Percentiles rank a stretch among this genome's conserved stretches.
These are phyloP conservation scores for Trypoxylon attenuatum DNA, from an alignment of 2,888 invertebrate genomes.

Conservation along the genomic window DNA sequence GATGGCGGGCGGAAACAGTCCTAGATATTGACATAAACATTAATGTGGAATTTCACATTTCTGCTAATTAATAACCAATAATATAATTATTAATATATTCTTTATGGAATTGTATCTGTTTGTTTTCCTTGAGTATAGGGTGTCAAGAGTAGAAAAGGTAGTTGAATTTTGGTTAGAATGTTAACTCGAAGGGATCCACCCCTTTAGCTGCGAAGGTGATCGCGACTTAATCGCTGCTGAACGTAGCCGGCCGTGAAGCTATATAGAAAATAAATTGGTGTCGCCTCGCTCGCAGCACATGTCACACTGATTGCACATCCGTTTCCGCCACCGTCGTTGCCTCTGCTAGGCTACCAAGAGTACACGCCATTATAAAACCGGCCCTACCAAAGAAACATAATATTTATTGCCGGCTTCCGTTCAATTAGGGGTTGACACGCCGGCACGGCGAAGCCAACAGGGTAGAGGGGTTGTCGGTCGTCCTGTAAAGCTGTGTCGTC, in stretches of 20 bases:
- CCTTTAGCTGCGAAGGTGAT: slow-evolving; percentile 27
- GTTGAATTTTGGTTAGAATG: too few relatives aligned
- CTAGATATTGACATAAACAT: too few relatives aligned
- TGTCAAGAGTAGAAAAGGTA: too few relatives aligned
- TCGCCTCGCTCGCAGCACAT: slow-evolving; percentile 43
- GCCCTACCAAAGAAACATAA: slow-evolving; percentile 67
- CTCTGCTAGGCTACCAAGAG: slow-evolving; percentile 28
- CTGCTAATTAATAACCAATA: too few relatives aligned
- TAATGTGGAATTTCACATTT: too few relatives aligned
- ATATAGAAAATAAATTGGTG: slow-evolving; percentile 50
- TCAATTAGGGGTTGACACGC: slow-evolving; percentile 72
- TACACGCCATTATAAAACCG: slow-evolving; percentile 66
- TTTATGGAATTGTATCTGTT: too few relatives aligned
- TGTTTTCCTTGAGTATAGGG: too few relatives aligned
- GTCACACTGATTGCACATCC: slow-evolving; percentile 70
- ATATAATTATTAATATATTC: too few relatives aligned
- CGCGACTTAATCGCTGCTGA: slow-evolving; percentile 43
- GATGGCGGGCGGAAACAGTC: too few relatives aligned
- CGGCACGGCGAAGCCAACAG: slow-evolving; percentile 39
- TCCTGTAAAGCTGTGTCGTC: background rate
- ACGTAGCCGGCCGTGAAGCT: slow-evolving; percentile 37
- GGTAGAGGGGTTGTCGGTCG: slow-evolving; percentile 29
- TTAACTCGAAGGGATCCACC: too few relatives aligned
- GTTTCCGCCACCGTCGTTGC: slow-evolving; percentile 61
- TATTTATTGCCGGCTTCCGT: slow-evolving; percentile 74